Percentiles rank a stretch among this genome's conserved stretches.
Conservation (phyloP, 2,888 invertebrate genomes). For the Nomada fabriciana region DNA sequence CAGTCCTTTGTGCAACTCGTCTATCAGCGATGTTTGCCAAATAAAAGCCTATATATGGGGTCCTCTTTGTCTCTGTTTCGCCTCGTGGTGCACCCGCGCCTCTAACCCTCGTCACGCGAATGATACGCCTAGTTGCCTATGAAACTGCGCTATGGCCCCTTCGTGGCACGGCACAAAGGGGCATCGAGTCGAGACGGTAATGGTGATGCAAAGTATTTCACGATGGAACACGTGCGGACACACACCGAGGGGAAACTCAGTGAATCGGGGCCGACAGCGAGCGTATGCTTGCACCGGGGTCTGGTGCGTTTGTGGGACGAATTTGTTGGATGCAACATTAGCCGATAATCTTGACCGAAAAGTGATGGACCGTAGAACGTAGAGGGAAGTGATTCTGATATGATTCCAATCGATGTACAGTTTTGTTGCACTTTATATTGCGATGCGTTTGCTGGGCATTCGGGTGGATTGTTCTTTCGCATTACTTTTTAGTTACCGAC, state of each 20-base stretch:
- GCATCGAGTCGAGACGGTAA: slow-evolving; percentile 71
- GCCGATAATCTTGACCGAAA: not conserved
- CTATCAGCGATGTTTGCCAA: slow-evolving; percentile 81
- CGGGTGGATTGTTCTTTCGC: too few relatives aligned
- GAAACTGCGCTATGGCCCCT: slow-evolving; percentile 81
- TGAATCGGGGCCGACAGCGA: slow-evolving; percentile 76
- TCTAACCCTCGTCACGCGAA: slow-evolving; percentile 68
- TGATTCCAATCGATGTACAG: too few relatives aligned
- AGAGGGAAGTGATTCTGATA: not conserved
- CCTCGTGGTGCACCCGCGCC: slow-evolving; percentile 68
- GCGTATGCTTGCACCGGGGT: slow-evolving; percentile 74
- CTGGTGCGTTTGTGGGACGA: slow-evolving; percentile 26
- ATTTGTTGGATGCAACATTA: slow-evolving; percentile 19
- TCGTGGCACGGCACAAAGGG: slow-evolving; percentile 62
- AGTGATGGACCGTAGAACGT: too few relatives aligned
- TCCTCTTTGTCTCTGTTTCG: slow-evolving; percentile 70
- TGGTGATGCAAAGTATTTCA: slow-evolving; percentile 80
- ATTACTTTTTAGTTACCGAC: too few relatives aligned
- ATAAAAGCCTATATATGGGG: slow-evolving; percentile 78
- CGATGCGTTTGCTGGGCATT: too few relatives aligned
- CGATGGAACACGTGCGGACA: slow-evolving; percentile 81
- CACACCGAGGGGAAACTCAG: slow-evolving; percentile 50
- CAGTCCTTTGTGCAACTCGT: slow-evolving; percentile 73
- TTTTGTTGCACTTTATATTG: too few relatives aligned
- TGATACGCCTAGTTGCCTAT: slow-evolving; percentile 84